phyloP scores from a whole-genome alignment of 2,797 vertebrate species.

The Chiroxiphia lanceolata region DNA sequence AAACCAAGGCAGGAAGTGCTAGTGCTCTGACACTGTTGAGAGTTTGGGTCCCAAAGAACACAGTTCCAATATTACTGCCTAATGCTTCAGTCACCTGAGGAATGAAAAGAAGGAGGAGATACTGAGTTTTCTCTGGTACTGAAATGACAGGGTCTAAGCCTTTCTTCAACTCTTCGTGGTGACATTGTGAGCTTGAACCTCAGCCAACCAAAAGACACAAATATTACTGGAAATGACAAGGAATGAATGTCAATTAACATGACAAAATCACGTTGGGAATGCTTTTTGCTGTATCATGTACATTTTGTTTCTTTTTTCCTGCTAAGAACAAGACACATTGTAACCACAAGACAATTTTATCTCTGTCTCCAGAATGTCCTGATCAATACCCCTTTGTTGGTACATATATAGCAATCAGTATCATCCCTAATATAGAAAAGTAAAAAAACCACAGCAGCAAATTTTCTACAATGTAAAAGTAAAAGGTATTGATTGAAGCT shows the following conservation, averaged over 20 bases:
- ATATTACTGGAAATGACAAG: not conserved
- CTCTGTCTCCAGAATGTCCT: not conserved
- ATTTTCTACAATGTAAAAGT: not conserved
- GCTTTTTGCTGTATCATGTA: not conserved
- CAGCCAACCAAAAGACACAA: not conserved
- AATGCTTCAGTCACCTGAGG: not conserved
- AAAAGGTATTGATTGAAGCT: constrained; percentile 15
- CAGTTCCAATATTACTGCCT: not conserved
- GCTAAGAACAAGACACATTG: not conserved
- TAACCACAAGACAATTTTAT: not conserved
- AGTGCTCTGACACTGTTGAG: not conserved
- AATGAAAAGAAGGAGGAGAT: not conserved
- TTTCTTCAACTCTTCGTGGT: not conserved
- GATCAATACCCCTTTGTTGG: constrained; percentile 7
- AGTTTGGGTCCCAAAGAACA: not conserved
- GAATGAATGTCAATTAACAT: not conserved
- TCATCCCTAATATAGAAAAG: not conserved
- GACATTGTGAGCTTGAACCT: not conserved
- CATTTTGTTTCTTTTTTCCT: not conserved
- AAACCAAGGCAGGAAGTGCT: not conserved
- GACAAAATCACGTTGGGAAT: not conserved
- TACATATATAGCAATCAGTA: not conserved
- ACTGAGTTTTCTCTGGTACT: not conserved
- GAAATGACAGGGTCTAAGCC: not conserved
- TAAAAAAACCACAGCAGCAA: not conserved